Evolutionary conservation across 2,113 vertebrate species (phyloP).

Genomic region (Leucoraja erinaceus): DNA sequence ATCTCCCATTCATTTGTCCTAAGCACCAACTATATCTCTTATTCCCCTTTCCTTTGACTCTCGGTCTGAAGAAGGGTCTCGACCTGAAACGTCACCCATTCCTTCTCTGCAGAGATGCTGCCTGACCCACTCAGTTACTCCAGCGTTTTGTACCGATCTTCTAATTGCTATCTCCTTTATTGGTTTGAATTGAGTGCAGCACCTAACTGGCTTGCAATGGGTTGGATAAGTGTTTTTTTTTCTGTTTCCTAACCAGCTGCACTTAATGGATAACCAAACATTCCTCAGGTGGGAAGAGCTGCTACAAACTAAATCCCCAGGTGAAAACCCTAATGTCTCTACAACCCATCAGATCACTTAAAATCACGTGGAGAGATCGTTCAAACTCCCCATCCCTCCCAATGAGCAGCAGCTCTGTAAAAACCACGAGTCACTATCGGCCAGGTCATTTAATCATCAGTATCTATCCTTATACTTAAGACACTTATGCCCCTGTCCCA

Average conservation of each 20-base stretch:
- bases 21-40: too few relatives aligned
- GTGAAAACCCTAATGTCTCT: not conserved
- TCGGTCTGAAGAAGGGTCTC: too few relatives aligned
- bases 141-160: too few relatives aligned
- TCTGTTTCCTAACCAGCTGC: not conserved
- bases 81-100: too few relatives aligned
- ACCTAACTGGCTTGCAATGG: not conserved
- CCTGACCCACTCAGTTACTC: too few relatives aligned
- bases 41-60: too few relatives aligned
- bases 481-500: too few relatives aligned
- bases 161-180: not conserved
- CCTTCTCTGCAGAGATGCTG: too few relatives aligned
- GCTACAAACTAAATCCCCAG: not conserved
- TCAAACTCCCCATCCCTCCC: not conserved
- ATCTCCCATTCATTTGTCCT: too few relatives aligned
- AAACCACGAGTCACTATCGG: not conserved
- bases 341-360: not conserved
- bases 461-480: not conserved
- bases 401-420: not conserved
- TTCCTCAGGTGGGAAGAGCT: not conserved
- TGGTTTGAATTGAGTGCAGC: not conserved
- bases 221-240: not conserved
- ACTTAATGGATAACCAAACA: not conserved
- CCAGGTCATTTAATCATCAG: not conserved
- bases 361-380: not conserved